These are phyloP conservation scores for Lutra lutra DNA, from an alignment of 2,797 vertebrate genomes.

Conservation along the genomic window DNA sequence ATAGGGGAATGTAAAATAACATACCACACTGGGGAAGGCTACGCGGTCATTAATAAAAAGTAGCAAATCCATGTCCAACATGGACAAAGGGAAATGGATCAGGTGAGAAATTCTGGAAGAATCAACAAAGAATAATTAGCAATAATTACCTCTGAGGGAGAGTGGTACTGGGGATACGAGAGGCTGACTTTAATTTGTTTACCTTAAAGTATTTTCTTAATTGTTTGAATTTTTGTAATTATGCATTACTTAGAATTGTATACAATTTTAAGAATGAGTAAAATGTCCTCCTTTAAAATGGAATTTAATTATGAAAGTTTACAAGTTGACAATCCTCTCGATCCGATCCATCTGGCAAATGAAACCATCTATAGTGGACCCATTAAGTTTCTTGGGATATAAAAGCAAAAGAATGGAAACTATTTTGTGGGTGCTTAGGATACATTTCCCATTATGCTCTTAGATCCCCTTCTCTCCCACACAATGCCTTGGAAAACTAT, in stretches of 20 bases:
- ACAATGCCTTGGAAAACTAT: neutral
- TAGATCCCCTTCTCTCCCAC: neutral
- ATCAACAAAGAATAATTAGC: neutral
- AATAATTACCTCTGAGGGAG: neutral
- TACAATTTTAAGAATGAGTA: neutral
- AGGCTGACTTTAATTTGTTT: neutral
- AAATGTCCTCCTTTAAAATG: neutral
- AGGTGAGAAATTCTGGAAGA: neutral
- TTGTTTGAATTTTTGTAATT: neutral
- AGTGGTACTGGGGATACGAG: neutral
- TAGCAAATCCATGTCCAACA: neutral
- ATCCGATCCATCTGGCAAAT: neutral
- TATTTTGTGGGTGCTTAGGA: neutral
- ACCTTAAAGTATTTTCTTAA: neutral
- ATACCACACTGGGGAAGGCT: neutral
- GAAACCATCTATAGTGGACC: neutral
- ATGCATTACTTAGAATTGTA: neutral
- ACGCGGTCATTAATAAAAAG: neutral
- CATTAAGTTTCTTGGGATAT: neutral
- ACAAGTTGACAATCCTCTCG: neutral
- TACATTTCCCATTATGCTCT: neutral
- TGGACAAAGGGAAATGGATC: neutral
- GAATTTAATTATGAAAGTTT: neutral
- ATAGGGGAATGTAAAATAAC: neutral
- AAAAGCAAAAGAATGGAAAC: neutral